Percentiles rank a stretch among this genome's conserved stretches.
Evolutionary conservation across 2,113 vertebrate species (phyloP).

Genomic region (Cyprinodon variegatus): DNA sequence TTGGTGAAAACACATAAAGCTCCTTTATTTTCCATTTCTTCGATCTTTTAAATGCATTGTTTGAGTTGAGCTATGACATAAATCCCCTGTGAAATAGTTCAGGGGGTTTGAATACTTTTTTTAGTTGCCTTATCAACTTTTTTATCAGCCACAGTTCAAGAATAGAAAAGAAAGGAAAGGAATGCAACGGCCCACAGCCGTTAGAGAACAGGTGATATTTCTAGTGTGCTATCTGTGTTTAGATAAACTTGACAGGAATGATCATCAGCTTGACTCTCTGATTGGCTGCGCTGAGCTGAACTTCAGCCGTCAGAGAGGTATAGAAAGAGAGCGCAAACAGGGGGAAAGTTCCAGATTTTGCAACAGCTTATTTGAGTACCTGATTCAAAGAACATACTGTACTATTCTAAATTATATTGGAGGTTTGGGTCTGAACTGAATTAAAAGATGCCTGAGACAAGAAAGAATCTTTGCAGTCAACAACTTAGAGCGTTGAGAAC

Average conservation of each 20-base stretch:
- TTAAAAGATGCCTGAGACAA: constrained; percentile 13
- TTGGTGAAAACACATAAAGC: too few species aligned
- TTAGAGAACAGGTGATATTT: constrained; percentile 53
- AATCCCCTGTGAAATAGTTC: neutral
- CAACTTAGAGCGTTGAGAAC: constrained; percentile 22
- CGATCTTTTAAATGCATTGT: neutral
- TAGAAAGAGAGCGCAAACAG: neutral
- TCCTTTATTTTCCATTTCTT: neutral
- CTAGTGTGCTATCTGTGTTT: constrained; percentile 36
- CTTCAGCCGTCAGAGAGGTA: constrained; percentile 11
- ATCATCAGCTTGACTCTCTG: constrained; percentile 13
- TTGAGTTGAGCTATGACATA: neutral
- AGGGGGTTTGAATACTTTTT: neutral
- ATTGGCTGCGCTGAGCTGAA: constrained; percentile 39
- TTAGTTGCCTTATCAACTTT: neutral
- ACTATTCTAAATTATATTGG: neutral
- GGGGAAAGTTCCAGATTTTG: constrained; percentile 13
- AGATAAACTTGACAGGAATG: constrained; percentile 40
- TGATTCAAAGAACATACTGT: neutral
- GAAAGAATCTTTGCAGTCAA: constrained; percentile 21
- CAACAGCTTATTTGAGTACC: neutral
- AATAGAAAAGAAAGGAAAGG: neutral
- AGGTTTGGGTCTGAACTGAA: neutral
- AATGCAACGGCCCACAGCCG: constrained; percentile 9
- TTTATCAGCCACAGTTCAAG: neutral